Percentiles rank a stretch among this genome's conserved stretches.
Evolutionary conservation across 1,140 invertebrate genomes (phyloP).

Genomic region (Penaeus japonicus): DNA sequence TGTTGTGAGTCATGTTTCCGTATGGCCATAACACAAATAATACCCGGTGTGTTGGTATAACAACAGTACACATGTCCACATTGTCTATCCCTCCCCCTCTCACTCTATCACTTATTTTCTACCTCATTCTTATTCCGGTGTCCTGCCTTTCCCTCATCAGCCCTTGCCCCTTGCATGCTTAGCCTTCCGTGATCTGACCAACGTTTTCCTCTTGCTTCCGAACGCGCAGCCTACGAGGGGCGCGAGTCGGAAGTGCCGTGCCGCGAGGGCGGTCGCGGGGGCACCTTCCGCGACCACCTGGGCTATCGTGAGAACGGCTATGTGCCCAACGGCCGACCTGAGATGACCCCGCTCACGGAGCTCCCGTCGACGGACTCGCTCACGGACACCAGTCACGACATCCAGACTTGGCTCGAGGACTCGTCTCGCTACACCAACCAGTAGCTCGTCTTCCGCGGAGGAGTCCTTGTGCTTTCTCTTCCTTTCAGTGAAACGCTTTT

Average conservation of each 20-base stretch:
- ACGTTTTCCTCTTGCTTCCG: background rate
- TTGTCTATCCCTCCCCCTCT: background rate
- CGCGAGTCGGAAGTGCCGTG: constrained; percentile 9
- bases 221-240: constrained; percentile 8
- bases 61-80: background rate
- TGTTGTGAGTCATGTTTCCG: background rate
- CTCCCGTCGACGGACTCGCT: constrained; percentile 73
- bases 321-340: constrained; percentile 60
- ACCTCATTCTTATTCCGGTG: background rate
- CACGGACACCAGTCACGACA: constrained; percentile 68
- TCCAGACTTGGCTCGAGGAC: constrained; percentile 76
- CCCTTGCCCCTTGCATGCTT: background rate
- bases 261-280: constrained; percentile 4
- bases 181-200: background rate
- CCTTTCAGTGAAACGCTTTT: background rate
- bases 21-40: background rate
- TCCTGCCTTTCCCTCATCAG: background rate
- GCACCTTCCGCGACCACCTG: constrained; percentile 15
- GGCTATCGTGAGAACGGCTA: constrained; percentile 57
- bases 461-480: background rate
- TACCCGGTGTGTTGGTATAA: background rate
- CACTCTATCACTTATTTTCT: background rate
- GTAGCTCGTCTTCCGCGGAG: constrained; percentile 71
- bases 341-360: constrained; percentile 72
- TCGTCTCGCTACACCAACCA: constrained; percentile 79